A percentile compares a stretch with the other conserved stretches of the same genome.
These are phyloP conservation scores for Onychomys torridus DNA, from an alignment of 2,797 vertebrate genomes.

Conservation along the genomic window DNA sequence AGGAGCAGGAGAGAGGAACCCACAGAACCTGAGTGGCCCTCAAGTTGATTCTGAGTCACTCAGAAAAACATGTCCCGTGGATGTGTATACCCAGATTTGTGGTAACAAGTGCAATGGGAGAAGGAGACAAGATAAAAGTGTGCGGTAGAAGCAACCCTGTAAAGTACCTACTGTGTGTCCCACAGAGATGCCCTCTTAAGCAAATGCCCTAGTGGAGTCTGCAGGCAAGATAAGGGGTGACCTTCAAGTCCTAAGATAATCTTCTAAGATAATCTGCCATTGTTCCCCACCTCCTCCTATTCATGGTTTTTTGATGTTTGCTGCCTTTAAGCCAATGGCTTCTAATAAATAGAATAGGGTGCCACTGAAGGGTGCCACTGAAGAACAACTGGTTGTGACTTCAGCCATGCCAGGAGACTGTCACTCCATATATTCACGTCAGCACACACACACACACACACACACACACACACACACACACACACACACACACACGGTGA, in stretches of 20 bases:
- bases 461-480: no score
- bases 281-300: background rate
- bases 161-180: background rate
- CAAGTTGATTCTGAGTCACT: background rate
- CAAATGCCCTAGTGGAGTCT: background rate
- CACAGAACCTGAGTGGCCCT: background rate
- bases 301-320: rapidly evolving
- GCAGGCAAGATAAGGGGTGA: background rate
- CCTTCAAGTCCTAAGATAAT: background rate
- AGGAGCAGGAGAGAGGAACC: background rate
- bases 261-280: background rate
- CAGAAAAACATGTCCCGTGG: background rate
- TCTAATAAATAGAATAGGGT: background rate
- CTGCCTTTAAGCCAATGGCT: background rate
- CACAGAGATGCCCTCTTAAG: background rate
- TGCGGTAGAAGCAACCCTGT: rapidly evolving
- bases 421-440: background rate
- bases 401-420: background rate
- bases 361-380: rapidly evolving
- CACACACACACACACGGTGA: no score
- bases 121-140: background rate
- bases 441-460: no score
- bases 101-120: rapidly evolving
- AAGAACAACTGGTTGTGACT: background rate
- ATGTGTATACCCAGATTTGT: background rate